These are phyloP conservation scores for Dasypolia templi DNA, from an alignment of 2,888 invertebrate species.

Conservation along the genomic window DNA sequence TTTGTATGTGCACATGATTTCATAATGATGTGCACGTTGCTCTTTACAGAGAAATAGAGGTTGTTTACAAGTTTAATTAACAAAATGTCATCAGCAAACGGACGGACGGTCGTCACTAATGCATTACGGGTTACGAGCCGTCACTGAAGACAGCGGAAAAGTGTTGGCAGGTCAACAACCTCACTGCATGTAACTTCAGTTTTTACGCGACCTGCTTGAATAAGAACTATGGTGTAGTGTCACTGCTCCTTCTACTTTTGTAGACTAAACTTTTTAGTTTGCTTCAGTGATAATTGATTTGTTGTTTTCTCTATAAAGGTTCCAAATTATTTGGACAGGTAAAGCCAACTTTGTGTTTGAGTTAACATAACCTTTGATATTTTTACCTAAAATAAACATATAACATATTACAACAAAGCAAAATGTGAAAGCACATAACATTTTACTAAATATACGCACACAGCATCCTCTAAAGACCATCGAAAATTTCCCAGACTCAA, in stretches of 20 bases:
- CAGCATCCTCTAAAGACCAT: slow-evolving; percentile 3
- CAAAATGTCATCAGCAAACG: slow-evolving; percentile 53
- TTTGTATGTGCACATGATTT: slow-evolving; percentile 32
- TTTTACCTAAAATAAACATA: not conserved
- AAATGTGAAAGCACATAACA: not conserved
- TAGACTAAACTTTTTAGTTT: slow-evolving; percentile 44
- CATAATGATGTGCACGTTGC: slow-evolving; percentile 13
- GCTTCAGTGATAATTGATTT: slow-evolving; percentile 35
- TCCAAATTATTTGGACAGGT: slow-evolving; percentile 21
- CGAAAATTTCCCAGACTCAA: slow-evolving; percentile 33
- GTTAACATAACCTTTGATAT: slow-evolving; percentile 2
- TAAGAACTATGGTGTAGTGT: slow-evolving; percentile 63
- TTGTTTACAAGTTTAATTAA: slow-evolving; percentile 45
- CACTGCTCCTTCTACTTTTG: slow-evolving; percentile 47
- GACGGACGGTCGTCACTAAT: slow-evolving; percentile 46
- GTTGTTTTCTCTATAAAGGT: slow-evolving; percentile 30
- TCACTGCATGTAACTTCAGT: slow-evolving; percentile 57
- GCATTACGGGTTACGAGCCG: slow-evolving; percentile 36
- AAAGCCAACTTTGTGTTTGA: not conserved
- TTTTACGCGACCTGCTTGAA: slow-evolving; percentile 61
- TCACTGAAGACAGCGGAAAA: slow-evolving; percentile 56
- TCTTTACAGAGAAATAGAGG: slow-evolving; percentile 12
- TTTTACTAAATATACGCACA: not conserved
- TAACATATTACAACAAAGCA: not conserved
- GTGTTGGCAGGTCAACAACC: slow-evolving; percentile 56